phyloP scores from a whole-genome alignment of 1,140 invertebrate species.

The Vollenhovia emeryi region DNA sequence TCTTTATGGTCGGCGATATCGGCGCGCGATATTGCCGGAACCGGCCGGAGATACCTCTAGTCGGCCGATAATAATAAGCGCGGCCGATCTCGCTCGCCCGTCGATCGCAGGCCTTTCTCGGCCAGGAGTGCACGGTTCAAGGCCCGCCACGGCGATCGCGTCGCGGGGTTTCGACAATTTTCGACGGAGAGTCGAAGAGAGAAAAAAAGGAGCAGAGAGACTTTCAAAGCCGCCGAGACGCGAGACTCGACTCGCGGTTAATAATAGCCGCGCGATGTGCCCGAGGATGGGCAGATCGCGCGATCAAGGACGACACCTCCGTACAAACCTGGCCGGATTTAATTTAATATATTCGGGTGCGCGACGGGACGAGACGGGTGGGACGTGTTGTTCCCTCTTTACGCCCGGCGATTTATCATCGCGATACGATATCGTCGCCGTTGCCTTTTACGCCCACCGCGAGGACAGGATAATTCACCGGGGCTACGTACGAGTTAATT shows the following conservation, averaged over 20 bases:
- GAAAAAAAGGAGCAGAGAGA: not conserved
- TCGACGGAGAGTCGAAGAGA: not conserved
- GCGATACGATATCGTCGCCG: not conserved
- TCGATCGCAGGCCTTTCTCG: constrained; percentile 6
- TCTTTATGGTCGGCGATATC: not conserved
- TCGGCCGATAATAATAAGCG: not conserved
- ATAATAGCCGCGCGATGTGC: not conserved
- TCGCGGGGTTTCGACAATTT: constrained; percentile 9
- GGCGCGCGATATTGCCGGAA: constrained; percentile 6
- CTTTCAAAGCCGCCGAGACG: not conserved
- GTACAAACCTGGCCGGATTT: not conserved
- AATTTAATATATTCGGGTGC: constrained; percentile 35
- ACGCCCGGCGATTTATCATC: constrained; percentile 13
- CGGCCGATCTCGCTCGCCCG: not conserved
- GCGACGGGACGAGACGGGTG: not conserved
- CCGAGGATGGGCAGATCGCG: constrained; percentile 28
- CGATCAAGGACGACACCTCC: constrained; percentile 42
- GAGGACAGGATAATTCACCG: constrained; percentile 1
- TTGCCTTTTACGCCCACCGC: not conserved
- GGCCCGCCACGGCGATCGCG: not conserved
- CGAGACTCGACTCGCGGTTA: not conserved
- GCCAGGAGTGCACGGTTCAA: not conserved
- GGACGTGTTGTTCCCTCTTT: not conserved
- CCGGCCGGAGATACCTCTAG: not conserved
- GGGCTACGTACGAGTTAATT: constrained; percentile 8